Evolutionary conservation across 2,113 vertebrate genomes (phyloP).

Genomic region (Brachyhypopomus gauderio): DNA sequence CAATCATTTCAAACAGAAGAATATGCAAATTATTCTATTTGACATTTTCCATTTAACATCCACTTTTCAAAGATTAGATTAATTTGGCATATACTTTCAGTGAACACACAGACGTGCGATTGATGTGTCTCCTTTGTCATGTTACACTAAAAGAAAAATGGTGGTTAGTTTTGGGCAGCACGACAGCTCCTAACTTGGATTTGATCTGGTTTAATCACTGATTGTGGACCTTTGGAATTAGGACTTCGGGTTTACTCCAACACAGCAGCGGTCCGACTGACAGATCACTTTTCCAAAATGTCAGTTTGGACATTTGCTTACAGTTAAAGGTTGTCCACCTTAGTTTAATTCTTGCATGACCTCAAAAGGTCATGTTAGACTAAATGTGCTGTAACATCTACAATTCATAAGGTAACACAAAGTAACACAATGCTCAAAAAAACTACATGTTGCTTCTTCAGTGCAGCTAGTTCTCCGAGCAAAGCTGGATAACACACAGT

Average conservation of each 20-base stretch:
- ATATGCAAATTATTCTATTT: constrained; percentile 49
- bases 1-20: constrained; percentile 51
- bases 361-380: constrained; percentile 33
- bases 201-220: constrained; percentile 26
- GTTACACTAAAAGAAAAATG: neutral
- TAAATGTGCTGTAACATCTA: neutral
- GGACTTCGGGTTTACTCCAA: neutral
- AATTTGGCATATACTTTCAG: neutral
- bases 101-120: neutral
- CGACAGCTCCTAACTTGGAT: neutral
- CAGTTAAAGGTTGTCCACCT: constrained; percentile 44
- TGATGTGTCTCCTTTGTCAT: neutral
- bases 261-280: constrained; percentile 14
- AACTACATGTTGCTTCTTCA: neutral
- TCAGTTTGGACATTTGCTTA: constrained; percentile 31
- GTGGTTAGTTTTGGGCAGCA: neutral
- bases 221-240: constrained; percentile 17
- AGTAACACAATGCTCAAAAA: neutral
- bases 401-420: neutral
- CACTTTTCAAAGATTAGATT: constrained; percentile 30
- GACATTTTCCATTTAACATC: constrained; percentile 44
- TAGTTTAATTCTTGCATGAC: neutral
- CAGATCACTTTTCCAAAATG: constrained; percentile 47
- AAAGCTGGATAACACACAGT: neutral
- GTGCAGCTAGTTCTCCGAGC: neutral